phyloP scores from a whole-genome alignment of 2,113 vertebrate genomes.

The Takifugu flavidus region DNA sequence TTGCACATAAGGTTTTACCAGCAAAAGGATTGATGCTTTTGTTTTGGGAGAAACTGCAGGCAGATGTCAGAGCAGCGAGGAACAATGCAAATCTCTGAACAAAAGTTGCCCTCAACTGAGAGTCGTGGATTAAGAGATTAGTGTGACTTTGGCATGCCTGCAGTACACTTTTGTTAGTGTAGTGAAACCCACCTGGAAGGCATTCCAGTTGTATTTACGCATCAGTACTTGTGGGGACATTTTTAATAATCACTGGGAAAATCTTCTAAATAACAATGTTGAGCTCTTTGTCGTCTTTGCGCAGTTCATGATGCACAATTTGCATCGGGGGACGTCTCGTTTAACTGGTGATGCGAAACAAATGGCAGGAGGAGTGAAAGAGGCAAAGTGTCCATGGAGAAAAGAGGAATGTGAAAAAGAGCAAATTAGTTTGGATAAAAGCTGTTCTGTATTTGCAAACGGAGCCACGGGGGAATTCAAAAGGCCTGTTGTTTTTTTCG shows the following conservation, averaged over 20 bases:
- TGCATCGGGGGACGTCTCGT: neutral
- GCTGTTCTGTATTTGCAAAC: conserved; percentile 2
- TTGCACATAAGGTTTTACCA: conserved; percentile 41
- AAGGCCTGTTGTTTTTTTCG: conserved; percentile 24
- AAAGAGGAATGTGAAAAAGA: neutral
- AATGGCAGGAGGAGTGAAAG: neutral
- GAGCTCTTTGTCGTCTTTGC: too few species aligned
- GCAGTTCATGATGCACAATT: too few species aligned
- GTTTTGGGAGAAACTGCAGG: conserved; percentile 53
- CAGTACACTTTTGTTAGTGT: conserved; percentile 25
- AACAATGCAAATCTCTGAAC: conserved; percentile 38
- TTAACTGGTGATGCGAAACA: neutral
- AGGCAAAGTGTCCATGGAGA: neutral
- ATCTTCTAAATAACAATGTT: too few species aligned
- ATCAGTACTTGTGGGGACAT: too few species aligned
- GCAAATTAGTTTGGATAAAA: conserved; percentile 5
- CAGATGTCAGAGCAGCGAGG: conserved; percentile 32
- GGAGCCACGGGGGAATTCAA: conserved; percentile 13
- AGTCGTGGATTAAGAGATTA: conserved; percentile 16
- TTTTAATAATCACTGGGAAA: too few species aligned
- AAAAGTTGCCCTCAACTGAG: conserved; percentile 39
- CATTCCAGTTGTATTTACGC: too few species aligned
- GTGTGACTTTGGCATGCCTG: conserved; percentile 28
- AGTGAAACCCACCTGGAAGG: too few species aligned
- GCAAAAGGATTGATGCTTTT: conserved; percentile 49